A percentile compares a stretch with the other conserved stretches of the same genome.
Conservation (phyloP, 2,888 invertebrate species). For the Chloroclysta siterata region DNA sequence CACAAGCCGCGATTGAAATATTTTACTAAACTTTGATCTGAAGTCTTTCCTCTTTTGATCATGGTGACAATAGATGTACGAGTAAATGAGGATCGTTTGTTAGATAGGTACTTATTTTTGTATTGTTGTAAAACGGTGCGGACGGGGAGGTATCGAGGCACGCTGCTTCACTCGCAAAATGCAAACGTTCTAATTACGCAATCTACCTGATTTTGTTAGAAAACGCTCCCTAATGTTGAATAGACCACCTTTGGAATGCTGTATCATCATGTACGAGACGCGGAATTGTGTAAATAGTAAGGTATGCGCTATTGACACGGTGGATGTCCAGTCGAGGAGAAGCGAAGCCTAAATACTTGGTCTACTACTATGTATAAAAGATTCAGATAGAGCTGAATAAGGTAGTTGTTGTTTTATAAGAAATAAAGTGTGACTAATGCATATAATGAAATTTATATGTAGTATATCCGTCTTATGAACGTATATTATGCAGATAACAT, state of each 20-base stretch:
- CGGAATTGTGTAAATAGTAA: constrained; percentile 32
- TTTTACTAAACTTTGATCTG: constrained; percentile 46
- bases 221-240: constrained; percentile 6
- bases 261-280: constrained; percentile 10
- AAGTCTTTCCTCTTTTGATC: constrained; percentile 61
- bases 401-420: constrained; percentile 84
- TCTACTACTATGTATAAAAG: constrained; percentile 66
- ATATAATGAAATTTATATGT: constrained; percentile 81
- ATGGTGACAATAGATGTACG: constrained; percentile 58
- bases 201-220: constrained; percentile 7
- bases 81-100: constrained; percentile 62
- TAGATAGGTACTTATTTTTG: constrained; percentile 73
- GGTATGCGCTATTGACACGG: constrained; percentile 36
- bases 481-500: constrained; percentile 73
- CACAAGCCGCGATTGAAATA: constrained; percentile 41
- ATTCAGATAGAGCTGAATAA: constrained; percentile 70
- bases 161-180: constrained; percentile 17
- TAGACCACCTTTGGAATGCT: constrained; percentile 6
- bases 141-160: constrained; percentile 43
- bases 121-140: constrained; percentile 63
- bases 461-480: constrained; percentile 83
- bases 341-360: constrained; percentile 71
- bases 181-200: constrained; percentile 6
- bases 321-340: constrained; percentile 45
- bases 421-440: constrained; percentile 76